phyloP scores from a whole-genome alignment of 2,113 vertebrate genomes.

The Xyliphius kryptos region DNA sequence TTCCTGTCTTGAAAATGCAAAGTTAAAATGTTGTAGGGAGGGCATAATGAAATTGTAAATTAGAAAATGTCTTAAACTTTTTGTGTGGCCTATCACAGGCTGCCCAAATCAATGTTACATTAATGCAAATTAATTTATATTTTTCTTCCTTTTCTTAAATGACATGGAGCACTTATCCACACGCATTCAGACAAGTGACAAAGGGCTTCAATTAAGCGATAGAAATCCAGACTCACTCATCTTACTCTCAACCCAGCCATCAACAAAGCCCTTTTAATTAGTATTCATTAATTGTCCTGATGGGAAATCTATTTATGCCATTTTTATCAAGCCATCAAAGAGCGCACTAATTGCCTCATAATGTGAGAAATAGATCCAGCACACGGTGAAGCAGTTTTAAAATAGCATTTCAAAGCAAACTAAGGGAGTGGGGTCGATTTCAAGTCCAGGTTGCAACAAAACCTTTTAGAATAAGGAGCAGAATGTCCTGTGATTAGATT shows the following conservation, averaged over 20 bases:
- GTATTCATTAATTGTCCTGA: slow-evolving; percentile 65
- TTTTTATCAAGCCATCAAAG: slow-evolving; percentile 57
- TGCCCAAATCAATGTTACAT: slow-evolving; percentile 31
- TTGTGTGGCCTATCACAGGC: slow-evolving; percentile 14
- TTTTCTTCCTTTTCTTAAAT: slow-evolving; percentile 28
- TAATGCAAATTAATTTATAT: slow-evolving; percentile 44
- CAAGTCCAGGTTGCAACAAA: slow-evolving; percentile 26
- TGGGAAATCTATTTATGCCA: slow-evolving; percentile 36
- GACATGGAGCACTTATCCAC: slow-evolving; percentile 43
- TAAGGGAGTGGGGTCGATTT: slow-evolving; percentile 24
- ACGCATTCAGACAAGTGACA: slow-evolving; percentile 41
- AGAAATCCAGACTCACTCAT: slow-evolving; percentile 43
- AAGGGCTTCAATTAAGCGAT: slow-evolving; percentile 47
- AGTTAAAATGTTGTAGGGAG: neutral
- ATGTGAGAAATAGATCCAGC: slow-evolving; percentile 45
- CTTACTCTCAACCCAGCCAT: slow-evolving; percentile 52
- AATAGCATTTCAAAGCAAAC: slow-evolving; percentile 40
- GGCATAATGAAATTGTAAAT: slow-evolving; percentile 1
- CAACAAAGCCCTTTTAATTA: slow-evolving; percentile 68
- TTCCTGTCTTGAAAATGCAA: neutral
- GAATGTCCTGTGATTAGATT: neutral
- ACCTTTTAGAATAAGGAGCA: slow-evolving; percentile 17
- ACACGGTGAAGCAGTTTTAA: slow-evolving; percentile 38
- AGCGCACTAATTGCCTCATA: slow-evolving; percentile 62
- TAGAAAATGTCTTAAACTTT: slow-evolving; percentile 12